Conservation (phyloP, 2,113 vertebrate species). For the zebrafish (Danio rerio) region DNA sequence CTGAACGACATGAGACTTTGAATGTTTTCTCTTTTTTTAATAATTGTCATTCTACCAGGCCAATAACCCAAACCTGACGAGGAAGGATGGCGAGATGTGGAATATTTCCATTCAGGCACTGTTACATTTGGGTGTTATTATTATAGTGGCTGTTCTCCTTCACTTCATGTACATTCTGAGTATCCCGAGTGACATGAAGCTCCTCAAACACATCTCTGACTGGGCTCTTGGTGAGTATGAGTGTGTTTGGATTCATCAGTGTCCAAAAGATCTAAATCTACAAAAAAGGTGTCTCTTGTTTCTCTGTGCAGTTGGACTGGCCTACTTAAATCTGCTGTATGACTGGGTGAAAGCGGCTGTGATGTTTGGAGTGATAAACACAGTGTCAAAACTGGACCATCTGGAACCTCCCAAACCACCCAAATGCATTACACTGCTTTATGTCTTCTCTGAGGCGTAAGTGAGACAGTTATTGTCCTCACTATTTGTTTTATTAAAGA, state of each 20-base stretch:
- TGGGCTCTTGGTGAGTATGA: conserved; percentile 86
- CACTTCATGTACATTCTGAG: conserved; percentile 97
- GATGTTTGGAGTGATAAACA: conserved; percentile 92
- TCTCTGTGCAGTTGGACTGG: conserved; percentile 82
- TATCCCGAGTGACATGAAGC: conserved; percentile 88
- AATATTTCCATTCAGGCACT: conserved; percentile 80
- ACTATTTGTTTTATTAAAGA: too few relatives aligned
- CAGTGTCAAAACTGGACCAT: conserved; percentile 87
- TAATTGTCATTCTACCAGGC: conserved; percentile 71
- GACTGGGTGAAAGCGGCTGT: conserved; percentile 96
- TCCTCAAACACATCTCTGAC: conserved; percentile 85
- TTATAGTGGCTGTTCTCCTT: conserved; percentile 86
- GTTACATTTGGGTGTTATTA: conserved; percentile 75
- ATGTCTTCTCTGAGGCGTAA: conserved; percentile 93
- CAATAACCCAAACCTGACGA: conserved; percentile 76
- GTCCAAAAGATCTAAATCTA: neutral
- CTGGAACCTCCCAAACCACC: conserved; percentile 90
- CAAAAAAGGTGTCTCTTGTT: neutral
- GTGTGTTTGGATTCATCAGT: neutral
- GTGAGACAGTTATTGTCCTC: conserved; percentile 56
- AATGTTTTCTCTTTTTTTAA: neutral
- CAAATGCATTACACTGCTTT: conserved; percentile 95
- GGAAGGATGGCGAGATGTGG: conserved; percentile 87
- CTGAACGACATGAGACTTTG: neutral
- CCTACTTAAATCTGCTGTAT: conserved; percentile 92